These are phyloP conservation scores for Megatriorchis doriae DNA, from an alignment of 2,113 vertebrate species.

Conservation along the genomic window DNA sequence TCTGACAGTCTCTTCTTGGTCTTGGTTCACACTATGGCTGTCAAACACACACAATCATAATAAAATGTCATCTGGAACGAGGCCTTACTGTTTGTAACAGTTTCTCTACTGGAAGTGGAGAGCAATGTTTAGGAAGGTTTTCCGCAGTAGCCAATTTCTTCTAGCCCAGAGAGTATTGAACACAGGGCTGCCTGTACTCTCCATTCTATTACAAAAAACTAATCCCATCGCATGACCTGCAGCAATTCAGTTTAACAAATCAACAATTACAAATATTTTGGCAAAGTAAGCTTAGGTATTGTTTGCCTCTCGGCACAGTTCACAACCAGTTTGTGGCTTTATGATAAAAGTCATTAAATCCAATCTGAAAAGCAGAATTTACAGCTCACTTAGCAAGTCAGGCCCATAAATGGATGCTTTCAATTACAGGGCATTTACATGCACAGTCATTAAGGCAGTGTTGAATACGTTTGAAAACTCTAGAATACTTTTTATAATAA, in stretches of 20 bases:
- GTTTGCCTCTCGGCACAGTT: slow-evolving; percentile 55
- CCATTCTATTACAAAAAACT: slow-evolving; percentile 44
- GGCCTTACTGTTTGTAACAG: neutral
- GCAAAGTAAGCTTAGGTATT: slow-evolving; percentile 69
- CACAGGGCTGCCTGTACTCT: slow-evolving; percentile 10
- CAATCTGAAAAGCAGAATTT: slow-evolving; percentile 69
- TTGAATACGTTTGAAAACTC: slow-evolving; percentile 28
- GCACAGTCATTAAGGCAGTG: slow-evolving; percentile 4
- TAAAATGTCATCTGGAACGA: neutral
- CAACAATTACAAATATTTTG: slow-evolving; percentile 70
- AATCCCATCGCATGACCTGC: slow-evolving; percentile 64
- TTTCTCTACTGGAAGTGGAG: neutral
- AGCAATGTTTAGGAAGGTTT: neutral
- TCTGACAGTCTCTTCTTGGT: neutral
- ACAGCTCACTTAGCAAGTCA: slow-evolving; percentile 64
- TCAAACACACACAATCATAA: neutral
- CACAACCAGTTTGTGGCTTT: slow-evolving; percentile 63
- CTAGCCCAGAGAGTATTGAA: slow-evolving; percentile 11
- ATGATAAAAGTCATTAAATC: slow-evolving; percentile 68
- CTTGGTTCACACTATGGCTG: neutral
- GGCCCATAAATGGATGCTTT: slow-evolving; percentile 51
- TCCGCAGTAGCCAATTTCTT: slow-evolving; percentile 18
- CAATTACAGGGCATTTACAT: slow-evolving; percentile 52
- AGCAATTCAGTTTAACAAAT: slow-evolving; percentile 68
- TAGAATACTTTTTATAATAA: slow-evolving; percentile 28